Conservation (phyloP, 2,797 vertebrate genomes). For the Erpetoichthys calabaricus region DNA sequence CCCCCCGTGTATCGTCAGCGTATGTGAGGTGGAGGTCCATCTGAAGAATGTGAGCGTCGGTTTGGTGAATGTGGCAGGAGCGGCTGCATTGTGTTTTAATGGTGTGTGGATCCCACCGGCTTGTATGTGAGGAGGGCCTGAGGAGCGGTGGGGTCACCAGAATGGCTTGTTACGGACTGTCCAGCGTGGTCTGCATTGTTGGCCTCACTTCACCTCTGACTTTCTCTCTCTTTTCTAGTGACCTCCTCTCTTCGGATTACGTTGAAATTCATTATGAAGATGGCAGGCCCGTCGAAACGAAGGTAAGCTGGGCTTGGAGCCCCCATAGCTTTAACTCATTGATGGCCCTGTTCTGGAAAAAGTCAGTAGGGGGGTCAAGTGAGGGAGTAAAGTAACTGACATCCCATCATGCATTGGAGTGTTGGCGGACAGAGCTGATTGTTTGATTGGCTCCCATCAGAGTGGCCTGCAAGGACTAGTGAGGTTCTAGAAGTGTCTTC, state of each 20-base stretch:
- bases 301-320: slow-evolving; percentile 53
- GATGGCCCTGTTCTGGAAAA: no score
- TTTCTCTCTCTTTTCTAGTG: slow-evolving; percentile 45
- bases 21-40: no score
- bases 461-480: no score
- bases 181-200: slow-evolving; percentile 24
- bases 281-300: slow-evolving; percentile 68
- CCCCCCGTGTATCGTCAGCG: no score
- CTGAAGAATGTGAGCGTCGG: no score
- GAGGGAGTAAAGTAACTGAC: no score
- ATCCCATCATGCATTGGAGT: no score
- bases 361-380: no score
- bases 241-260: slow-evolving; percentile 85
- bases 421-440: no score
- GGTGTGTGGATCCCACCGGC: background rate
- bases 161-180: slow-evolving; percentile 16
- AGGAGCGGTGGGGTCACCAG: slow-evolving; percentile 25
- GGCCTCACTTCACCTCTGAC: background rate
- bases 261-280: slow-evolving; percentile 88
- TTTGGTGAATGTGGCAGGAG: background rate
- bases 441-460: no score
- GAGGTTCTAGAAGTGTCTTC: no score
- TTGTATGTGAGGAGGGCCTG: slow-evolving; percentile 19
- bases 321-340: no score
- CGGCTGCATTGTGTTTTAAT: background rate